Evolutionary conservation across 2,113 vertebrate species (phyloP), one percentile per base, ranked within the genome.

Genomic region (Pelodiscus sinensis): DNA sequence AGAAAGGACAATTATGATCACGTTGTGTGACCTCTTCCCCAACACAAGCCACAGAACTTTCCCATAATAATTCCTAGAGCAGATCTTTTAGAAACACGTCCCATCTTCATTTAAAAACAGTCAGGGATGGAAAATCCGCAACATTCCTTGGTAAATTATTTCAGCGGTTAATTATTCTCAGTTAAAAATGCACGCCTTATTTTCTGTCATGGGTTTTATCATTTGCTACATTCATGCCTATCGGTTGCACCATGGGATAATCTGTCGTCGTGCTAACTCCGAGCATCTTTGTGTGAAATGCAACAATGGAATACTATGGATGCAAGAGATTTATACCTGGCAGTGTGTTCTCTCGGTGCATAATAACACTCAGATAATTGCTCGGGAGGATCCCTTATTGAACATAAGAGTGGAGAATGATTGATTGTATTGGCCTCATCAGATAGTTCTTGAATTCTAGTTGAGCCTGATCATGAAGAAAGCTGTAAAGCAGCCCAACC

Each of bases 291-390:
- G 4, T 19, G 31, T 18, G 16, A 68, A 82, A 58, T 86, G 19
- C 22, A 24, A 18, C 62, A 88, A 81, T 50, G 52, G 11, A 65
- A 24, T 78, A 80, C n/a, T 79, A 57, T n/a, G 54, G 22, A 73
- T 35, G 65, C 65, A 35, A 68, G 65, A 35, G 65, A n/a, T 68
- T 68, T 31, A 85, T 38, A 35, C 19, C 85, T 6, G 3, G 54
- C 77, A 68, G 77, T 62, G 62, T 80, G 86, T 21, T 62, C 2
- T 60, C 80, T 73, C 62, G 87, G 57, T 87, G 65, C 86, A 50
- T n/a, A 87, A 94, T 12, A 54, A 15, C 56, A 91, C 44, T 91
- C 77, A 68, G 79, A 58, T 92, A 87, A 89, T 81, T 85, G 81
- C 83, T 44, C 44, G 71, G 9, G 58, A 71, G 84, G 71, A 85